Evolutionary conservation across 2,888 invertebrate species (phyloP).

Genomic region (Melanostoma scalare): DNA sequence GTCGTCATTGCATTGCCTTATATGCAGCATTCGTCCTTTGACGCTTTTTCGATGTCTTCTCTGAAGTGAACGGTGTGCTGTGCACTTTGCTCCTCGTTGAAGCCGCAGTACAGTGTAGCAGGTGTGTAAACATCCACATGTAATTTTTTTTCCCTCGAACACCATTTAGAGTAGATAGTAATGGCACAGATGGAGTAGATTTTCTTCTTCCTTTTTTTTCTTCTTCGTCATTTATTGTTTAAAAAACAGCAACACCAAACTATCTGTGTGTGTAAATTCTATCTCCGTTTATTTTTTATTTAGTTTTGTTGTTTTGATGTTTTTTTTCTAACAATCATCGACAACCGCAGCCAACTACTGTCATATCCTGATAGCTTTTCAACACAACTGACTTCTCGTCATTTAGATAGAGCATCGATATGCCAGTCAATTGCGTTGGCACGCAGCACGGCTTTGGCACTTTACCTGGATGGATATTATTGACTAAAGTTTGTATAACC

Average conservation of each 20-base stretch:
- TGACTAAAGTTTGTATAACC: slow-evolving; percentile 97
- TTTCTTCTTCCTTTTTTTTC: slow-evolving; percentile 5
- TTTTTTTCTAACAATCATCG: slow-evolving; percentile 85
- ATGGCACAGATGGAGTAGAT: slow-evolving; percentile 68
- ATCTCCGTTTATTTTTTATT: slow-evolving; percentile 28
- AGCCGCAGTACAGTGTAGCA: slow-evolving; percentile 20
- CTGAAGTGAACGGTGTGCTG: slow-evolving; percentile 27
- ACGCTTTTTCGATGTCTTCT: neutral
- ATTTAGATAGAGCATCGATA: slow-evolving; percentile 98
- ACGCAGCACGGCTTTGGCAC: slow-evolving; percentile 99
- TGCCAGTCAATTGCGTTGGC: slow-evolving; percentile 95
- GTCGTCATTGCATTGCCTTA: too few species aligned
- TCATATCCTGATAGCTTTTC: slow-evolving; percentile 99
- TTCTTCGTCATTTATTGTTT: neutral
- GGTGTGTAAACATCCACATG: slow-evolving; percentile 49
- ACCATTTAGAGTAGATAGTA: slow-evolving; percentile 54
- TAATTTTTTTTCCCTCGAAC: slow-evolving; percentile 54
- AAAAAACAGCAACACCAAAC: slow-evolving; percentile 30
- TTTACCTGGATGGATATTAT: slow-evolving; percentile 93
- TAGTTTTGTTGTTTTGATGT: slow-evolving; percentile 14
- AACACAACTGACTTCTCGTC: slow-evolving; percentile 97
- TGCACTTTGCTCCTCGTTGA: slow-evolving; percentile 25
- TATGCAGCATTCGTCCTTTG: neutral
- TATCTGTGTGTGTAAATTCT: slow-evolving; percentile 47
- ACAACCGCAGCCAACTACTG: slow-evolving; percentile 98